These are phyloP conservation scores for Cheilosia pagana DNA, from an alignment of 2,888 invertebrate species.

Conservation along the genomic window DNA sequence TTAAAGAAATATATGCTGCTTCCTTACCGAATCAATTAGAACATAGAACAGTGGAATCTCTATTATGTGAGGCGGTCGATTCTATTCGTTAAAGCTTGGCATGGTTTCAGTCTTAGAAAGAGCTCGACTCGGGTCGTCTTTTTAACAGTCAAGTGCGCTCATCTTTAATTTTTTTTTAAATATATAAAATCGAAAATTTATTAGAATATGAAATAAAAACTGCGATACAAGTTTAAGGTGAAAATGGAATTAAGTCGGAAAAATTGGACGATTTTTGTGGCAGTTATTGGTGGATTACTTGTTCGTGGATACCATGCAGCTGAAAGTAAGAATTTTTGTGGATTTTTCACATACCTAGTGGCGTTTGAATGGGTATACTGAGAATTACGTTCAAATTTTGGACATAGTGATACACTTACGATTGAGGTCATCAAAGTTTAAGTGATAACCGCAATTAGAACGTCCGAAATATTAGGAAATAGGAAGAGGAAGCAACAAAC, in stretches of 20 bases:
- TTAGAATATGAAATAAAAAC: conserved; percentile 4
- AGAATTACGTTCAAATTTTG: too few relatives aligned
- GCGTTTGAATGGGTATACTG: not conserved
- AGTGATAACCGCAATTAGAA: conserved; percentile 41
- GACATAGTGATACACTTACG: conserved; percentile 29
- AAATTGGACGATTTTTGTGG: not conserved
- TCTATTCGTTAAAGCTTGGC: conserved; percentile 29
- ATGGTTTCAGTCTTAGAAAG: conserved; percentile 42
- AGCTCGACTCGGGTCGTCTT: conserved; percentile 23
- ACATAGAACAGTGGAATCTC: conserved; percentile 47
- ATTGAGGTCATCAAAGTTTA: conserved; percentile 32
- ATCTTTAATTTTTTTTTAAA: not conserved
- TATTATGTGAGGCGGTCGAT: conserved; percentile 3
- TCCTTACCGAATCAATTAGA: conserved; percentile 58
- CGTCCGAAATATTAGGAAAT: conserved; percentile 28
- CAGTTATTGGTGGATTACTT: conserved; percentile 44
- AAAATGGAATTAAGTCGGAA: conserved; percentile 20
- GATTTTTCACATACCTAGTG: not conserved
- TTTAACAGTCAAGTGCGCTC: not conserved
- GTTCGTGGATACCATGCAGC: conserved; percentile 14
- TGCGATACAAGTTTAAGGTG: not conserved
- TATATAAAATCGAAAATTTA: conserved; percentile 2
- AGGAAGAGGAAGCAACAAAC: conserved; percentile 22
- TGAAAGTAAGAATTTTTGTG: conserved; percentile 32
- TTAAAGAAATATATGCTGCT: conserved; percentile 49